Base-by-base conservation (phyloP, 2,113 vertebrate genomes). In the Zosterops japonicus region DNA sequence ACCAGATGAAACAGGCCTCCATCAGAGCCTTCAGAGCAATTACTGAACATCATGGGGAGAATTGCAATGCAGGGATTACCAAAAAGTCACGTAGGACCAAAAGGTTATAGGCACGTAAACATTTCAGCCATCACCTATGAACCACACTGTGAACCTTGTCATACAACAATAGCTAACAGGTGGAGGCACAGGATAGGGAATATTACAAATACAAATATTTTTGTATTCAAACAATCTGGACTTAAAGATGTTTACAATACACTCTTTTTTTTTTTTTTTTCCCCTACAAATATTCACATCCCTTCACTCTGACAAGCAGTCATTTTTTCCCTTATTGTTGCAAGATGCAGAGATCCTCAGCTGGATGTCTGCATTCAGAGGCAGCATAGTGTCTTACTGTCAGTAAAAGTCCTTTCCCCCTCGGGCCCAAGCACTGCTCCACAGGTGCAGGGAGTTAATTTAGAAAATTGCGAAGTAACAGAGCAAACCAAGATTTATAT, bases 181-280 rank as follows among this genome's bases (percentile, higher is more conserved):
- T 1, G 0, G 4, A n/a, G 47, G 27, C 7, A 1, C 2, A 6
- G 33, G 23, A 56, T 4, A 56, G 35, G 17, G 27, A 69, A n/a
- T n/a, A 57, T 57, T 57, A n/a, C 55, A 57, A 56, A 16, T 16
- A 59, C 57, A 59, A 59, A 36, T 36, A 24, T 24, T 46, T 68
- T 55, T 67, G 5, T 42, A 55, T 75, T 63, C 69, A 67, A 15
- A 27, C 23, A 39, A n/a, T 47, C 14, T 79, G 65, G 14, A 67
- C 79, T 71, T 87, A 68, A 83, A 78, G 36, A 61, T 23, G 21
- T 64, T 59, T 52, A 27, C 33, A 68, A 41, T 22, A 35, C 14
- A 31, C 31, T 69, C 61, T 27, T 19, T 28, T 84, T 83, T 42
- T 8, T 25, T 19, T 28, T 84, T 83, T 42, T 8, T 25, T 4